Evolutionary conservation across 2,113 vertebrate species (phyloP).

Genomic region (Merops nubicus): DNA sequence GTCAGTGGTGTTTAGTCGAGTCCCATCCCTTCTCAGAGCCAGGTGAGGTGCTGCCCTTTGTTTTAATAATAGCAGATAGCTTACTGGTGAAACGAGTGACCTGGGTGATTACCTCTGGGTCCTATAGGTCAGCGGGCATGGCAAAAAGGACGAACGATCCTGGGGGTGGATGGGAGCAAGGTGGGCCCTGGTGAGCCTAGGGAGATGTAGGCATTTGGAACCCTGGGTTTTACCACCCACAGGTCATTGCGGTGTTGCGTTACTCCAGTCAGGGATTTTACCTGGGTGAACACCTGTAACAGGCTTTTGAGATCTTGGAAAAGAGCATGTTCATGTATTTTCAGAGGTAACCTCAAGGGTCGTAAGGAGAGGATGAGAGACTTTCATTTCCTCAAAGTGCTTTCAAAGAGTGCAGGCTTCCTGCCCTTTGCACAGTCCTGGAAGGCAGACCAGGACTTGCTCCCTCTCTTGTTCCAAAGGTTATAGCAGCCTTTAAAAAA

Average conservation of each 20-base stretch:
- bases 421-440: neutral
- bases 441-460: neutral
- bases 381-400: neutral
- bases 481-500: neutral
- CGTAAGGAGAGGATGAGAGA: neutral
- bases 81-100: neutral
- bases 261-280: neutral
- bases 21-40: neutral
- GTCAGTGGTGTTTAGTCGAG: neutral
- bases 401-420: neutral
- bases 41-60: neutral
- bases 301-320: neutral
- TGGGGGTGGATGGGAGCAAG: neutral
- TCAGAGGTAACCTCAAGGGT: neutral
- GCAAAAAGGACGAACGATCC: neutral
- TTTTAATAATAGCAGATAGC: neutral
- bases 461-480: neutral
- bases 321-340: neutral
- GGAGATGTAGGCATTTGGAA: neutral
- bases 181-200: neutral
- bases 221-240: neutral
- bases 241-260: fast-evolving
- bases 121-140: fast-evolving
- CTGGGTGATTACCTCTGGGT: neutral
- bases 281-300: neutral